Percentiles rank a stretch among this genome's conserved stretches.
These are phyloP conservation scores for Carcharodon carcharias DNA, from an alignment of 2,797 vertebrate species.

Conservation along the genomic window DNA sequence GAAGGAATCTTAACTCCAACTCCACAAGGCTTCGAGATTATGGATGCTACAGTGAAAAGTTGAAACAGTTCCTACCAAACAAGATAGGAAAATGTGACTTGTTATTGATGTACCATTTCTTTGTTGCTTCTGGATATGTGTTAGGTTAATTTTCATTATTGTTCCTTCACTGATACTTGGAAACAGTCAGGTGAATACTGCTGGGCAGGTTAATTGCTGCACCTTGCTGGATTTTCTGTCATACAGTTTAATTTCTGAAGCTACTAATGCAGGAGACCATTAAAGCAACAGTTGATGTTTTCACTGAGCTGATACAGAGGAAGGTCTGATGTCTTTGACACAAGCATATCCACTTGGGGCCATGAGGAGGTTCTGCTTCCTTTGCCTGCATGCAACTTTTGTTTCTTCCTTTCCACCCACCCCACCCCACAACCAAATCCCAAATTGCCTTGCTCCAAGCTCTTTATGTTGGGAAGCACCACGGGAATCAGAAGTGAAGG, in stretches of 20 bases:
- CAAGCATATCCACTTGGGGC: not conserved
- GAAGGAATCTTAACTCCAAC: not conserved
- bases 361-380: not conserved
- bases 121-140: not conserved
- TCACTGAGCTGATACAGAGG: too few relatives aligned
- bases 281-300: not conserved
- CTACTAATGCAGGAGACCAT: not conserved
- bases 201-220: not conserved
- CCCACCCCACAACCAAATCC: not conserved
- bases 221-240: not conserved
- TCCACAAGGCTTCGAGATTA: not conserved
- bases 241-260: not conserved
- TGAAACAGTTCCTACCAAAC: not conserved
- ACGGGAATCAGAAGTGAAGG: not conserved
- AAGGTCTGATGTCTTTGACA: not conserved
- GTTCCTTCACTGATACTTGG: not conserved
- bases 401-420: not conserved
- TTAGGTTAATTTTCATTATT: not conserved
- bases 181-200: too few relatives aligned
- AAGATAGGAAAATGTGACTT: slow-evolving; percentile 4
- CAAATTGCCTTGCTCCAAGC: not conserved
- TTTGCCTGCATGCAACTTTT: not conserved
- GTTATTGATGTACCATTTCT: not conserved
- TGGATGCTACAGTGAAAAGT: not conserved
- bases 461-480: not conserved